A percentile compares a stretch with the other conserved stretches of the same genome.
phyloP scores from a whole-genome alignment of 2,797 vertebrate species.

The Sarcophilus harrisii region DNA sequence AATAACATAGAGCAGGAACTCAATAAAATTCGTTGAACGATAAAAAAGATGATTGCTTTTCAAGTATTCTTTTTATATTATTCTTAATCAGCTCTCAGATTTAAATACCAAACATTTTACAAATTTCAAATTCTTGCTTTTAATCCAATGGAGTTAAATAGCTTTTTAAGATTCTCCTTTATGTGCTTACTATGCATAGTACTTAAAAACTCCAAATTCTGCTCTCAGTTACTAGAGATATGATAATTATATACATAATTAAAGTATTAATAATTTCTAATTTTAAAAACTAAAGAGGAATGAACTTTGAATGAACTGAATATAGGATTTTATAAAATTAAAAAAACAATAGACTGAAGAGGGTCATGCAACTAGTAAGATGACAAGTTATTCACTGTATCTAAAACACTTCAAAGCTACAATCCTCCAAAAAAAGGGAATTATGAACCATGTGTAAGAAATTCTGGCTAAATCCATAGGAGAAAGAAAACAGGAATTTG shows the following conservation, averaged over 20 bases:
- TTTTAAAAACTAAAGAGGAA: conserved; percentile 69
- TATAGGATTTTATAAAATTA: conserved; percentile 62
- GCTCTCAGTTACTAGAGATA: conserved; percentile 66
- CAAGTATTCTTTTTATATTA: conserved; percentile 62
- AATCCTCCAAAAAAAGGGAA: neutral
- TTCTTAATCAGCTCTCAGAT: conserved; percentile 49
- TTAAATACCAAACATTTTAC: conserved; percentile 56
- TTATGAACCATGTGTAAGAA: neutral
- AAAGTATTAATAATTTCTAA: conserved; percentile 67
- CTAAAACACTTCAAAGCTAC: neutral
- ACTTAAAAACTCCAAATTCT: conserved; percentile 56
- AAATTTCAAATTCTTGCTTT: conserved; percentile 59
- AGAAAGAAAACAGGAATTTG: neutral
- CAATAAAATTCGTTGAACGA: neutral
- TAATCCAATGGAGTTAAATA: conserved; percentile 50
- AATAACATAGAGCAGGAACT: neutral
- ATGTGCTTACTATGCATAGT: conserved; percentile 9
- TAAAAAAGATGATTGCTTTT: conserved; percentile 9
- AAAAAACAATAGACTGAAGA: conserved; percentile 25
- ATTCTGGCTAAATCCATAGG: neutral
- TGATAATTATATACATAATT: conserved; percentile 45
- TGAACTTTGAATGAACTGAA: conserved; percentile 58
- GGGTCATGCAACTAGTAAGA: neutral
- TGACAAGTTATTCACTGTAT: neutral
- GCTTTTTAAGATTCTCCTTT: conserved; percentile 28